Conservation (phyloP, 2,113 vertebrate genomes). For the Pseudorasbora parva region DNA sequence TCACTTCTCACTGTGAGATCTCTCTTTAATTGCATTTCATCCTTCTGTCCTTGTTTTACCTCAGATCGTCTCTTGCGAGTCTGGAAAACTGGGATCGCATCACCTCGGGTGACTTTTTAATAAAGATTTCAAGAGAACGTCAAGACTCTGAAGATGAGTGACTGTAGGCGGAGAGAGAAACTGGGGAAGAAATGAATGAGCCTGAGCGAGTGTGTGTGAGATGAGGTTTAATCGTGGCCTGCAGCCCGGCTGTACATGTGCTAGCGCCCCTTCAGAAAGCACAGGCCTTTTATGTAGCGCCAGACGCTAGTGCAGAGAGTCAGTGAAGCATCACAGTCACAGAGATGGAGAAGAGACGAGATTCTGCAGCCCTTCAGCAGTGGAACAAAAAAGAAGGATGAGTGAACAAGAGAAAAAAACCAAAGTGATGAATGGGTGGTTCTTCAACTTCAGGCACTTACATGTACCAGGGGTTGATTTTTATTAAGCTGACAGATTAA, state of each 20-base stretch:
- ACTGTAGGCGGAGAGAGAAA: not conserved
- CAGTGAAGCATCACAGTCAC: not conserved
- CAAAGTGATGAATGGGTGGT: not conserved
- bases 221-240: slow-evolving; percentile 40
- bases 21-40: not conserved
- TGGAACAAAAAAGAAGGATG: not conserved
- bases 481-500: not conserved
- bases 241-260: slow-evolving; percentile 12
- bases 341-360: not conserved
- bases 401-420: not conserved
- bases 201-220: not conserved
- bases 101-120: slow-evolving; percentile 24
- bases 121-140: slow-evolving; percentile 10
- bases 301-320: slow-evolving; percentile 15
- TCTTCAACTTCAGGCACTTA: not conserved
- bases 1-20: slow-evolving; percentile 1
- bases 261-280: slow-evolving; percentile 16
- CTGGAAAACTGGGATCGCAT: not conserved
- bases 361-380: slow-evolving; percentile 9
- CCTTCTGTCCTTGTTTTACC: not conserved
- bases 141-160: not conserved
- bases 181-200: not conserved
- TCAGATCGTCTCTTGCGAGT: not conserved
- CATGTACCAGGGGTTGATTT: not conserved
- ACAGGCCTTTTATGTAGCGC: slow-evolving; percentile 44